A percentile compares a stretch with the other conserved stretches of the same genome.
Evolutionary conservation across 2,888 invertebrate species (phyloP).

Genomic region (Terebella lapidaria): DNA sequence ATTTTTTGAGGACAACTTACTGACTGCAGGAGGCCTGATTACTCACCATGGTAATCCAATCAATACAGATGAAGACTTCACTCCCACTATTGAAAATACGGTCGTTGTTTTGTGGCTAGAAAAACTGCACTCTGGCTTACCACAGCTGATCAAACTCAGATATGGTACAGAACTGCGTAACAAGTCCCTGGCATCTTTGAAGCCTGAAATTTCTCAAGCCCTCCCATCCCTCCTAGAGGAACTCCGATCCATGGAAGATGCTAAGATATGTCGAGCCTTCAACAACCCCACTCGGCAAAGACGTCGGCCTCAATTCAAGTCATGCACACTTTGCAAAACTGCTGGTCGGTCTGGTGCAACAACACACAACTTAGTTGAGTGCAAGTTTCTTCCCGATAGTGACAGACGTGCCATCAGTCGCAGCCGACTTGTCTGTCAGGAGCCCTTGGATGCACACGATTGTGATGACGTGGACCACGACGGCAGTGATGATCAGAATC

Average conservation of each 20-base stretch:
- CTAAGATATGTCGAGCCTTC: background rate
- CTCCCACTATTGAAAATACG: constrained; percentile 23
- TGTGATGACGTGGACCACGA: too few relatives aligned
- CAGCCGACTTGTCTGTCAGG: background rate
- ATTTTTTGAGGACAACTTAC: constrained; percentile 24
- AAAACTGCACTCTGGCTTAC: constrained; percentile 21
- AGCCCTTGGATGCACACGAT: background rate
- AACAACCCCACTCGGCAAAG: too few relatives aligned
- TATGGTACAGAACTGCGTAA: constrained; percentile 26
- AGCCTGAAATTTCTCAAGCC: constrained; percentile 25
- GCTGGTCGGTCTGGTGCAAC: constrained; percentile 4
- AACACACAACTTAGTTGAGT: constrained; percentile 10
- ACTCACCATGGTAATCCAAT: too few relatives aligned
- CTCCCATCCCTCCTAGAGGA: constrained; percentile 15
- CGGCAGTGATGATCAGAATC: too few relatives aligned
- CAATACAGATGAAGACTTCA: too few relatives aligned
- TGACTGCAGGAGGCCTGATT: constrained; percentile 19
- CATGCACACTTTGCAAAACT: constrained; percentile 10
- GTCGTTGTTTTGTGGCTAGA: constrained; percentile 22
- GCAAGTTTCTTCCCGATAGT: constrained; percentile 4
- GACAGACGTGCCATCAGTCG: constrained; percentile 8
- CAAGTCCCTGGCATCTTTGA: constrained; percentile 23
- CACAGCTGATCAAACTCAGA: constrained; percentile 21
- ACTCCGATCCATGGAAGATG: background rate
- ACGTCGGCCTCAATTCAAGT: too few relatives aligned